phyloP scores from a whole-genome alignment of 2,888 invertebrate species.

The Cactoblastis cactorum region DNA sequence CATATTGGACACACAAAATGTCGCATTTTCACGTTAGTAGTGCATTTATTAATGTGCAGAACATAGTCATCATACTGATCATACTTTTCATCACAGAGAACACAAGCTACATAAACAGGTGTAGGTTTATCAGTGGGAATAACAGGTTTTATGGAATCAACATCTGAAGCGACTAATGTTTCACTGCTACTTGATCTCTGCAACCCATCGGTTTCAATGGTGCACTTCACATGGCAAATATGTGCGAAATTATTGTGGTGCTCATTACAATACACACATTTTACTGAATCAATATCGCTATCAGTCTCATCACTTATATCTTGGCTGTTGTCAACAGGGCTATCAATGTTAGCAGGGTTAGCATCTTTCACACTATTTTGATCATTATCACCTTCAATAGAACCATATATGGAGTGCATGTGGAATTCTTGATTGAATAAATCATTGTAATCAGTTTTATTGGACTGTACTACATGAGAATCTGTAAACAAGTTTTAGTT shows the following conservation, averaged over 20 bases:
- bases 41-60: conserved; percentile 63
- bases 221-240: conserved; percentile 62
- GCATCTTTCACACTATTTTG: conserved; percentile 53
- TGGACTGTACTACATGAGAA: conserved; percentile 48
- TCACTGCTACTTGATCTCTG: conserved; percentile 65
- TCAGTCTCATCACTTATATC: conserved; percentile 71
- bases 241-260: conserved; percentile 58
- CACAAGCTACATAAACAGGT: conserved; percentile 55
- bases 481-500: conserved; percentile 37
- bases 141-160: conserved; percentile 29
- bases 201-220: conserved; percentile 60
- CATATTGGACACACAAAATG: conserved; percentile 70
- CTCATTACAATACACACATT: conserved; percentile 67
- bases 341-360: conserved; percentile 25
- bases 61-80: conserved; percentile 62
- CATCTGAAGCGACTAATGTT: conserved; percentile 63
- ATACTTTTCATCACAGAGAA: conserved; percentile 66
- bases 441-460: conserved; percentile 51
- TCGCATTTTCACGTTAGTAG: conserved; percentile 68
- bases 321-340: conserved; percentile 28
- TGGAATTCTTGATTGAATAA: conserved; percentile 63
- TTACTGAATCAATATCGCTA: conserved; percentile 69
- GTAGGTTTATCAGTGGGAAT: conserved; percentile 31
- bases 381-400: conserved; percentile 59
- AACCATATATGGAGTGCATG: conserved; percentile 52